Evolutionary conservation across 92 coral and sea anemone species (phyloP).

Genomic region (Parazoanthus atlanticus): DNA sequence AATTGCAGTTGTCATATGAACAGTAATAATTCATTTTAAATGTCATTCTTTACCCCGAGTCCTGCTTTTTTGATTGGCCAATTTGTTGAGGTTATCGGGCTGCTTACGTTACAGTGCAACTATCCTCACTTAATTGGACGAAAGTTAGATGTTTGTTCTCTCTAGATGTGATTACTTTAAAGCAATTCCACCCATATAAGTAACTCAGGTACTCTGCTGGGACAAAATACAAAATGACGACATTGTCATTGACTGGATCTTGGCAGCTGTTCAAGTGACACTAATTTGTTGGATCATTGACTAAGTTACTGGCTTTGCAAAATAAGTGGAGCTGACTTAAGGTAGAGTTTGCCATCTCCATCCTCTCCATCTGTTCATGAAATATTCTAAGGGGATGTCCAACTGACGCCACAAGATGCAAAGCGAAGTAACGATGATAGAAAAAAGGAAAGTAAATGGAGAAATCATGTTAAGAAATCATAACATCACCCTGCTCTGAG

Average conservation of each 20-base stretch:
- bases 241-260: neutral
- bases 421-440: neutral
- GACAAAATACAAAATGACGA: neutral
- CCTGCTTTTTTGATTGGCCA: neutral
- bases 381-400: no score
- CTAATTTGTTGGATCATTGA: neutral
- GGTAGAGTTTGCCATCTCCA: neutral
- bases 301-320: neutral
- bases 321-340: neutral
- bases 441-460: neutral
- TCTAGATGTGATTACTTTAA: neutral
- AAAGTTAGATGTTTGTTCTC: neutral
- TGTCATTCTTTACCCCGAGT: neutral
- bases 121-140: neutral
- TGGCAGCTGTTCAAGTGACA: constrained; percentile 2
- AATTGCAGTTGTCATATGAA: neutral
- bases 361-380: neutral
- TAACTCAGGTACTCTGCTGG: neutral
- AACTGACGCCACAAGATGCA: neutral
- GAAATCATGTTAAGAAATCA: no score
- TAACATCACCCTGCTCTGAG: neutral
- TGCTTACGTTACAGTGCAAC: neutral
- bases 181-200: neutral
- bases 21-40: neutral
- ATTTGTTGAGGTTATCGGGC: neutral